Conservation (phyloP, 1,140 invertebrate genomes). For the Scylla paramamosain region DNA sequence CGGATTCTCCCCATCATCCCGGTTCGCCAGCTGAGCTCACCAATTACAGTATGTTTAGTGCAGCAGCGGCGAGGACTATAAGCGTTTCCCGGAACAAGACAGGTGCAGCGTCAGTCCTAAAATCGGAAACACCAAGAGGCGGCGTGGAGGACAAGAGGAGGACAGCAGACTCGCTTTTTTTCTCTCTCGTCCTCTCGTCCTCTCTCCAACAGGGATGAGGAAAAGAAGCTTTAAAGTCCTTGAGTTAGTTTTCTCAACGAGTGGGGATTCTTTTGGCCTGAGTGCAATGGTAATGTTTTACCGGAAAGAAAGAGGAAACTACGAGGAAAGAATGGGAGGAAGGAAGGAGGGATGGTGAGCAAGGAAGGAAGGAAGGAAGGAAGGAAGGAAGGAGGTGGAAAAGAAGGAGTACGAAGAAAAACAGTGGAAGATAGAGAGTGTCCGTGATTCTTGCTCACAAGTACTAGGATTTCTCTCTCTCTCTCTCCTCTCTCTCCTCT, state of each 20-base stretch:
- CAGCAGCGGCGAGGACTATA: not conserved
- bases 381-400: not conserved
- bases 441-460: no score
- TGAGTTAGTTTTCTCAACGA: not conserved
- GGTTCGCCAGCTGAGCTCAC: not conserved
- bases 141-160: not conserved
- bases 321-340: not conserved
- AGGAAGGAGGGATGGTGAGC: not conserved
- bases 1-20: not conserved
- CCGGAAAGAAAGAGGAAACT: not conserved
- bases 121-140: not conserved
- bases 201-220: not conserved
- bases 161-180: no score
- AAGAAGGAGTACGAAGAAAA: no score
- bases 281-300: slow-evolving; percentile 14
- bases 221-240: not conserved
- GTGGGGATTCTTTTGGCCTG: not conserved
- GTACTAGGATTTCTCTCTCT: no score
- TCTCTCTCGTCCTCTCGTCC: not conserved
- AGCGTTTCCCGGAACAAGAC: not conserved
- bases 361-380: not conserved
- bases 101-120: not conserved
- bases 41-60: not conserved
- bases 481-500: no score
- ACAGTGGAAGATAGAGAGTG: no score